These are phyloP conservation scores for Pogoniulus pusillus DNA, from an alignment of 2,797 vertebrate genomes.

Conservation along the genomic window DNA sequence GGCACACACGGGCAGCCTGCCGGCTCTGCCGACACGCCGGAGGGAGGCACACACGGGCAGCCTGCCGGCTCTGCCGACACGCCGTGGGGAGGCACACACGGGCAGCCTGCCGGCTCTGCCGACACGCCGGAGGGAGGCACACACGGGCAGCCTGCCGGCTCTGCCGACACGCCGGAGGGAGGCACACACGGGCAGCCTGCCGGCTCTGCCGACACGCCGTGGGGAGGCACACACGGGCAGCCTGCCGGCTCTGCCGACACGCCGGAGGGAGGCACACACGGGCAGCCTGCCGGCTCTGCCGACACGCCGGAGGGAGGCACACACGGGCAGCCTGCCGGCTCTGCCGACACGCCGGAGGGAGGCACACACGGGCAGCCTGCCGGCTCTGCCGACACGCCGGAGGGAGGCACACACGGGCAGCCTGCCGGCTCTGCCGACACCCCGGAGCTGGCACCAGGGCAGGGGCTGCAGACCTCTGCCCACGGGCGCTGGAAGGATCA, in stretches of 20 bases:
- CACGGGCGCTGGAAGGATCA: fast-evolving
- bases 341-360: not conserved
- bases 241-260: not conserved
- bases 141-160: too few relatives aligned
- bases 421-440: fast-evolving
- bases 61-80: fast-evolving
- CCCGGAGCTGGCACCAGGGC: not conserved
- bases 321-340: not conserved
- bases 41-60: too few relatives aligned
- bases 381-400: not conserved
- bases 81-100: too few relatives aligned
- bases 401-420: not conserved
- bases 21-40: fast-evolving
- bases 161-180: not conserved
- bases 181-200: not conserved
- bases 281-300: not conserved
- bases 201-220: not conserved
- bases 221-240: not conserved
- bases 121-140: fast-evolving
- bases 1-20: too few relatives aligned
- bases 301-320: not conserved
- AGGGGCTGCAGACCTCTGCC: not conserved
- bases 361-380: not conserved
- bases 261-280: not conserved
- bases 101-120: not conserved